These are phyloP conservation scores for Aramus guarauna DNA, from an alignment of 2,113 vertebrate genomes.

Conservation along the genomic window DNA sequence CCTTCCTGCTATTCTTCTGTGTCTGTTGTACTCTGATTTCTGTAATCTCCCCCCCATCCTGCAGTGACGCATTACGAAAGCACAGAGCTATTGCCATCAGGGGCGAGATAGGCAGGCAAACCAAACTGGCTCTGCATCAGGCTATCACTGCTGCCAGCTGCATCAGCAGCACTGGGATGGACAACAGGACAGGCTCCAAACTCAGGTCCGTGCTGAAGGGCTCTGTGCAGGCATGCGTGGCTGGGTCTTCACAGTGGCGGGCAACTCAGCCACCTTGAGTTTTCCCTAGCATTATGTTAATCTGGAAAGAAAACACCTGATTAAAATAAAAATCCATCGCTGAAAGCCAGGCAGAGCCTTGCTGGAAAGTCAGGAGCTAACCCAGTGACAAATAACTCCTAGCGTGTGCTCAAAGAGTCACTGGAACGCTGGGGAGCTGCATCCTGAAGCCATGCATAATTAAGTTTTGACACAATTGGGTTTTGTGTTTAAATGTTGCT, in stretches of 20 bases:
- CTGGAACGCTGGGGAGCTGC: not conserved
- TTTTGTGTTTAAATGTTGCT: not conserved
- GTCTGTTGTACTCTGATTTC: not conserved
- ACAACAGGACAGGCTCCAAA: not conserved
- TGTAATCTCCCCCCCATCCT: not conserved
- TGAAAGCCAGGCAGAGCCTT: not conserved
- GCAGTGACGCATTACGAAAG: fast-evolving
- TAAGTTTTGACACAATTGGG: not conserved
- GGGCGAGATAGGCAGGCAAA: fast-evolving
- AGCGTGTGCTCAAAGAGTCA: fast-evolving
- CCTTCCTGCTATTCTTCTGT: not conserved
- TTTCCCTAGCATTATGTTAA: not conserved
- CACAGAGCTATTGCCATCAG: not conserved
- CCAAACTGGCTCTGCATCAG: not conserved
- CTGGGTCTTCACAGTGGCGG: fast-evolving
- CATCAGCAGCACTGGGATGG: not conserved
- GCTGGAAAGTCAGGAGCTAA: not conserved
- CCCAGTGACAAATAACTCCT: not conserved
- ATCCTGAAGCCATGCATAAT: not conserved
- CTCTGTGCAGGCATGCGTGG: not conserved
- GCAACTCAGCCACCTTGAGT: not conserved
- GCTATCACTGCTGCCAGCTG: not conserved
- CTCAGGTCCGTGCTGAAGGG: not conserved
- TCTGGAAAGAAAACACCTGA: not conserved
- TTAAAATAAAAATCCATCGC: not conserved